Conservation (phyloP, 2,888 invertebrate genomes). For the Teleiodes luculella region DNA sequence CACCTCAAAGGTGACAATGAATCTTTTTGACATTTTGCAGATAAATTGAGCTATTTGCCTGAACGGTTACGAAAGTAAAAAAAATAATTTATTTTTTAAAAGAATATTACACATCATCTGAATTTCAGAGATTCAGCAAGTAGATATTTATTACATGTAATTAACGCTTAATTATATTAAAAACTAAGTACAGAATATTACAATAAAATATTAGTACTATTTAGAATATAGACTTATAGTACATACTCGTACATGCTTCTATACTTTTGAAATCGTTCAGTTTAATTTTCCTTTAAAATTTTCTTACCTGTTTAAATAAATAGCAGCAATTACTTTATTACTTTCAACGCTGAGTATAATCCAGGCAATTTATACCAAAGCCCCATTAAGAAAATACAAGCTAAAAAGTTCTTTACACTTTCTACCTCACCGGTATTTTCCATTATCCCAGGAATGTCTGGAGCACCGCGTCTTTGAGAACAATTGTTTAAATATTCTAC, state of each 20-base stretch:
- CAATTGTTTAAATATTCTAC: slow-evolving; percentile 12
- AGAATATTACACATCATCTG: too few relatives aligned
- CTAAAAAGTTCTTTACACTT: slow-evolving; percentile 1
- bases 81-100: background rate
- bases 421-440: background rate
- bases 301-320: background rate
- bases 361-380: slow-evolving; percentile 1
- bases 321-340: background rate
- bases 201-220: too few relatives aligned
- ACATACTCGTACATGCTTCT: too few relatives aligned
- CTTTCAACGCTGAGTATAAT: background rate
- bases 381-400: slow-evolving; percentile 2
- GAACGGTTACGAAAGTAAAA: background rate
- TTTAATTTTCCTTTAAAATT: background rate
- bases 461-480: background rate
- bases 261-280: too few relatives aligned
- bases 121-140: too few relatives aligned
- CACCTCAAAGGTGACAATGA: slow-evolving; percentile 17
- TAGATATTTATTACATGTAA: too few relatives aligned
- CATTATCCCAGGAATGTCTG: slow-evolving; percentile 2
- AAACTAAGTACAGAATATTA: too few relatives aligned
- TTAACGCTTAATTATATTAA: too few relatives aligned
- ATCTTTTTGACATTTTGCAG: slow-evolving; percentile 18
- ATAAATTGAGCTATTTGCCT: background rate
- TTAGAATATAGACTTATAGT: too few relatives aligned